Evolutionary conservation across 1,140 invertebrate species (phyloP).

Genomic region (Scylla paramamosain): DNA sequence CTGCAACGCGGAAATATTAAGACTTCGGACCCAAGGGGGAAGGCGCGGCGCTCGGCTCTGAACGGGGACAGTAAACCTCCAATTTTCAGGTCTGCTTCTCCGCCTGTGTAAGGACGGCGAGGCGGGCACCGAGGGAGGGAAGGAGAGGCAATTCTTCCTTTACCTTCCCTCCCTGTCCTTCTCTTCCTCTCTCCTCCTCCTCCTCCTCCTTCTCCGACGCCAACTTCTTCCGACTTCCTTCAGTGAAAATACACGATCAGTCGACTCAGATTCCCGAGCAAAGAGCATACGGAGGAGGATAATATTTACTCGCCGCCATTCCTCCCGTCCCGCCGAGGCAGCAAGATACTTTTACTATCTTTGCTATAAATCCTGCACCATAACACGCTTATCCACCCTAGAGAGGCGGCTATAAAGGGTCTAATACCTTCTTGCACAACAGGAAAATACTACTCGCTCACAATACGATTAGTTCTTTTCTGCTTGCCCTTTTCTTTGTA

Average conservation of each 20-base stretch:
- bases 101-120: not conserved
- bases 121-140: not conserved
- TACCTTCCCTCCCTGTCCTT: not conserved
- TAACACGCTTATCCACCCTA: too few species aligned
- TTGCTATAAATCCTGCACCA: too few species aligned
- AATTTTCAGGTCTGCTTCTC: conserved; percentile 22
- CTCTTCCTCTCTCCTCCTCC: not conserved
- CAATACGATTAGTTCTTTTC: too few species aligned
- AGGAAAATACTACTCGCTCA: too few species aligned
- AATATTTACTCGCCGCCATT: too few species aligned
- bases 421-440: too few species aligned
- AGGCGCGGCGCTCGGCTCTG: not conserved
- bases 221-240: too few species aligned
- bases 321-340: too few species aligned
- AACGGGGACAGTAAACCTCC: conserved; percentile 2
- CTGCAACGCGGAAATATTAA: not conserved
- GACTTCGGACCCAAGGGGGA: not conserved
- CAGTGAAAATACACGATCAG: not conserved
- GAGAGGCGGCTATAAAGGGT: too few species aligned
- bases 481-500: too few species aligned
- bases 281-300: not conserved
- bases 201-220: not conserved
- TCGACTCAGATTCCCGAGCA: conserved; percentile 6
- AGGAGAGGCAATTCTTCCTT: not conserved
- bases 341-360: too few species aligned